Base-by-base conservation (phyloP, 2,888 invertebrate species). In the Meandrusa payeni region DNA sequence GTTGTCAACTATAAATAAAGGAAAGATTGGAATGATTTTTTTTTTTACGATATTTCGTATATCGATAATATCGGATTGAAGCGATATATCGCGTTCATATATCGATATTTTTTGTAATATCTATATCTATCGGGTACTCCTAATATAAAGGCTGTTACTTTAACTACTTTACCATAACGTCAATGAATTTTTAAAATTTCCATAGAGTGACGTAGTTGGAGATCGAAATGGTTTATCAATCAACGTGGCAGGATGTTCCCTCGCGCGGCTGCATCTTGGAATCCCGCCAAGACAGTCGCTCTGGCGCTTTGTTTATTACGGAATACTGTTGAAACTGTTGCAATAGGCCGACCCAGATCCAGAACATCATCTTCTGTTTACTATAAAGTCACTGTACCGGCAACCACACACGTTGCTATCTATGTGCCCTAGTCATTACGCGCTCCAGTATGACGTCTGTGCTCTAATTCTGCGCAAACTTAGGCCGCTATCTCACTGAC, bases 271-370 rank as follows among this genome's bases (percentile, higher is more conserved):
- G 70, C 69, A 71, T 57, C 66, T 82, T 85, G 86, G 81, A 59
- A 45, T 24, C 37, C 26, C 63, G 85, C 85, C 81, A 68, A 51
- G 52, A 48, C 59, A 47, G 64, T 57, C 61, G 57, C 64, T 50
- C 50, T 65, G 61, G 61, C 68, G 76, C 75, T 78, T 79, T 77
- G 76, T 77, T 70, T 80, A 75, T 86, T 83, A 81, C 81, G 82
- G 83, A 82, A 85, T 85, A 81, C 73, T 75, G 70, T 69, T 81
- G 79, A 83, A 82, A 76, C 76, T 72, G 79, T 78, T 83, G 79
- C 83, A 77, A 74, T 74, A 67, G 58, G 54, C 56, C 76, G 85
- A 74, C 85, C 86, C 69, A 71, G 70, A 78, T 86, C 65, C 57
- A 54, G 47, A 46, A 51, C 51, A 47, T 50, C 51, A 54, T 46